phyloP scores from a whole-genome alignment of 2,888 invertebrate genomes.

The Priocnemis perturbator region DNA sequence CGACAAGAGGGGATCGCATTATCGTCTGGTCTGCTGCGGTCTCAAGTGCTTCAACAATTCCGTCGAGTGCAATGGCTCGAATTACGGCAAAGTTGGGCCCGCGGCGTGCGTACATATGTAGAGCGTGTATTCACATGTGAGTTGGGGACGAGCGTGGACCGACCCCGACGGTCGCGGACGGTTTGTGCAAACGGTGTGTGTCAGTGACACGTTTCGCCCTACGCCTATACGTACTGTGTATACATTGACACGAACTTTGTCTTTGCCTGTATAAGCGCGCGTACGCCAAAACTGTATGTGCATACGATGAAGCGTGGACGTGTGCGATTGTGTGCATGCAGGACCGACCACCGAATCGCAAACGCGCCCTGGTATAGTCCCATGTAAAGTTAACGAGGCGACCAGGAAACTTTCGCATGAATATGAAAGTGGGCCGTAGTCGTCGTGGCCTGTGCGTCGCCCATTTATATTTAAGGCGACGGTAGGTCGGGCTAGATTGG shows the following conservation, averaged over 20 bases:
- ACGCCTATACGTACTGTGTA: background rate
- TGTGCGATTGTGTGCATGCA: slow-evolving; percentile 1
- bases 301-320: slow-evolving; percentile 2
- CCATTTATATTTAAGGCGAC: slow-evolving; percentile 72
- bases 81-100: slow-evolving; percentile 45
- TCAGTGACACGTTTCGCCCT: background rate
- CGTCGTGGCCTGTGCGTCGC: slow-evolving; percentile 55
- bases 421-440: slow-evolving; percentile 68
- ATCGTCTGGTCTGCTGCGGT: slow-evolving; percentile 23
- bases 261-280: no score
- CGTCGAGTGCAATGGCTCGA: slow-evolving; percentile 43
- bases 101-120: slow-evolving; percentile 1
- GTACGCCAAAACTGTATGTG: background rate
- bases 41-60: slow-evolving; percentile 40
- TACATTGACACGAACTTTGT: no score
- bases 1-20: slow-evolving; percentile 19
- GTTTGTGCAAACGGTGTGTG: background rate
- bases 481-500: slow-evolving; percentile 64
- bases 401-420: slow-evolving; percentile 72
- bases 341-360: slow-evolving; percentile 47
- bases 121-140: slow-evolving; percentile 16
- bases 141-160: slow-evolving; percentile 16
- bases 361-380: slow-evolving; percentile 50
- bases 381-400: slow-evolving; percentile 71
- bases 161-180: slow-evolving; percentile 15